Evolutionary conservation across 2,888 invertebrate genomes (phyloP).

Genomic region (Cabera pusaria): DNA sequence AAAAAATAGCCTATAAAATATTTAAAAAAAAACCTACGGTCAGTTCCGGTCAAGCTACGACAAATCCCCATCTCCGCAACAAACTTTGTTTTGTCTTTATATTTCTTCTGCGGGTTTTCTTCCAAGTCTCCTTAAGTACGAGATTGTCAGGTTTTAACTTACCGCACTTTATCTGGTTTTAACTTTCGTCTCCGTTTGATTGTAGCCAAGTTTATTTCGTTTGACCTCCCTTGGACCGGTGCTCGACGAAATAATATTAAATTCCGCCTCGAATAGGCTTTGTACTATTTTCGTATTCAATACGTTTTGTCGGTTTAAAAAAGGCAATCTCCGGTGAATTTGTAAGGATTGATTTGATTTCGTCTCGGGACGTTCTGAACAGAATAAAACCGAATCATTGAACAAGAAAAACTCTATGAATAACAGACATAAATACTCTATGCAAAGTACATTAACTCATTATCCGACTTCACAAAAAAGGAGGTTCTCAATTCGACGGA

Average conservation of each 20-base stretch:
- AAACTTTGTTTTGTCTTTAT: constrained; percentile 6
- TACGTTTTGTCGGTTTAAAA: constrained; percentile 15
- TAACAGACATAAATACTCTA: no score
- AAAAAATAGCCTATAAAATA: no score
- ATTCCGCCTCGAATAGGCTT: constrained; percentile 14
- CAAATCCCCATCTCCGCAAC: no score
- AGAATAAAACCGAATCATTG: neutral
- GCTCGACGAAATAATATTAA: constrained; percentile 9
- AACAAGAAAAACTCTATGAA: neutral
- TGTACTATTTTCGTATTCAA: constrained; percentile 19
- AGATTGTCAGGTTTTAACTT: constrained; percentile 2
- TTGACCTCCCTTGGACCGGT: constrained; percentile 3
- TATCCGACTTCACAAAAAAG: no score
- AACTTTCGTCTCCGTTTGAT: constrained; percentile 5
- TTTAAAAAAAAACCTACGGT: no score
- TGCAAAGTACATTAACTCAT: no score
- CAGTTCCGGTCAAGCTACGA: no score
- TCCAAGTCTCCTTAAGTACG: constrained; percentile 2
- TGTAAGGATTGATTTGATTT: constrained; percentile 6
- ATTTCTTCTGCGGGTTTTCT: constrained; percentile 1
- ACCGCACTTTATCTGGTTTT: constrained; percentile 2
- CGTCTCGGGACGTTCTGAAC: no score
- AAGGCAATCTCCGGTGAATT: constrained; percentile 14
- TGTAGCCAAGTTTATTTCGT: constrained; percentile 11
- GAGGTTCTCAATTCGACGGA: no score